These are phyloP conservation scores for Lycaena phlaeas DNA, from an alignment of 2,888 invertebrate genomes.

Conservation along the genomic window DNA sequence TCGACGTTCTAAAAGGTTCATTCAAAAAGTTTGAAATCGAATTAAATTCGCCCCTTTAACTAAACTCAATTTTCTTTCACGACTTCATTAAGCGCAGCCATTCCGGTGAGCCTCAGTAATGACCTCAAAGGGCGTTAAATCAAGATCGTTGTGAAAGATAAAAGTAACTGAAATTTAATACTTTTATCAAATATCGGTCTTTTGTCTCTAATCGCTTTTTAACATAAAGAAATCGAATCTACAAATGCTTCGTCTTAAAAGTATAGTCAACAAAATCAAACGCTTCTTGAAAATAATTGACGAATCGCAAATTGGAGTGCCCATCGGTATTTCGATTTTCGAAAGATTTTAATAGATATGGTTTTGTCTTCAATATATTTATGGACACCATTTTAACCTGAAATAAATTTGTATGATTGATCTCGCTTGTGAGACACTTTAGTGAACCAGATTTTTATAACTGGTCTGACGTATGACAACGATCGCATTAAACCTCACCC, in stretches of 20 bases:
- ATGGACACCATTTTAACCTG: too few species aligned
- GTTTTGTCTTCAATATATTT: too few species aligned
- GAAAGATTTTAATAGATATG: too few species aligned
- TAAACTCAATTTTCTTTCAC: conserved; percentile 70
- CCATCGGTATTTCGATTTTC: neutral
- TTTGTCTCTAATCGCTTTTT: conserved; percentile 37
- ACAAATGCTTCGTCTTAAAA: conserved; percentile 1
- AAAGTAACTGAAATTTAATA: conserved; percentile 63
- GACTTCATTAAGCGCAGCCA: conserved; percentile 68
- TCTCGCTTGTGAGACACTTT: too few species aligned
- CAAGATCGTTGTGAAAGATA: conserved; percentile 63
- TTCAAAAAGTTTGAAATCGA: conserved; percentile 68
- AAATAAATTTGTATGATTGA: too few species aligned
- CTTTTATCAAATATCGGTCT: conserved; percentile 52
- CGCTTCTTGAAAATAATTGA: conserved; percentile 3
- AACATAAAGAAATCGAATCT: conserved; percentile 13
- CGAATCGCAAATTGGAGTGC: conserved; percentile 1
- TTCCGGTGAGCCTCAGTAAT: conserved; percentile 68
- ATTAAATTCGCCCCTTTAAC: conserved; percentile 71
- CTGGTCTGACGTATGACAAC: too few species aligned
- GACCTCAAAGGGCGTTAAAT: conserved; percentile 69
- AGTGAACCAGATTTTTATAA: too few species aligned
- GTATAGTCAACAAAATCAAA: neutral
- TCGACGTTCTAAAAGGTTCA: conserved; percentile 53
- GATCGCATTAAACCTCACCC: too few species aligned